phyloP scores from a whole-genome alignment of 2,113 vertebrate genomes.

The Callocephalon fimbriatum region DNA sequence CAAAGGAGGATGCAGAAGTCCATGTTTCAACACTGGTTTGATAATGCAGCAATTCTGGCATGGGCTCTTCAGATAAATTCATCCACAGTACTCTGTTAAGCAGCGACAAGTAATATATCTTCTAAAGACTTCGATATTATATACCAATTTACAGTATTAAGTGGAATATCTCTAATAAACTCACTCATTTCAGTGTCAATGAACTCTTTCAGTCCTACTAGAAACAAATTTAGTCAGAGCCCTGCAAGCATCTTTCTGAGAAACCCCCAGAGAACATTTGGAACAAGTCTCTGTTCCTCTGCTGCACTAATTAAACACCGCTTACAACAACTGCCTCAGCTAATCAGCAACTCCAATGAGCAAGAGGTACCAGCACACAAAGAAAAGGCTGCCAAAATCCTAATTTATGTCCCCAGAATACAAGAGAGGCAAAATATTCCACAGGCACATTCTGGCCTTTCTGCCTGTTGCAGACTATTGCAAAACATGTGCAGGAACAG shows the following conservation, averaged over 20 bases:
- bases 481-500: background rate
- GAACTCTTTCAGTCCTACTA: constrained; percentile 22
- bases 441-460: background rate
- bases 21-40: background rate
- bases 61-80: background rate
- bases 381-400: background rate
- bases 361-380: constrained; percentile 10
- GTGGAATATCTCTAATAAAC: background rate
- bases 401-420: background rate
- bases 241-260: background rate
- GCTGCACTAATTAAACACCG: constrained; percentile 51
- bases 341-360: constrained; percentile 31
- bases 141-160: constrained; percentile 2
- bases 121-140: background rate
- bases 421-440: background rate
- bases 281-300: constrained; percentile 18
- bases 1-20: background rate
- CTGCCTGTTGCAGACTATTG: background rate
- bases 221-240: background rate
- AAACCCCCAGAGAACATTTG: background rate
- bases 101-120: background rate
- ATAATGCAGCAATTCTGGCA: background rate
- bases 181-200: background rate
- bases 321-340: constrained; percentile 28
- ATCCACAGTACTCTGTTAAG: background rate